These are phyloP conservation scores for Chionis minor DNA, from an alignment of 2,113 vertebrate species.

Conservation along the genomic window DNA sequence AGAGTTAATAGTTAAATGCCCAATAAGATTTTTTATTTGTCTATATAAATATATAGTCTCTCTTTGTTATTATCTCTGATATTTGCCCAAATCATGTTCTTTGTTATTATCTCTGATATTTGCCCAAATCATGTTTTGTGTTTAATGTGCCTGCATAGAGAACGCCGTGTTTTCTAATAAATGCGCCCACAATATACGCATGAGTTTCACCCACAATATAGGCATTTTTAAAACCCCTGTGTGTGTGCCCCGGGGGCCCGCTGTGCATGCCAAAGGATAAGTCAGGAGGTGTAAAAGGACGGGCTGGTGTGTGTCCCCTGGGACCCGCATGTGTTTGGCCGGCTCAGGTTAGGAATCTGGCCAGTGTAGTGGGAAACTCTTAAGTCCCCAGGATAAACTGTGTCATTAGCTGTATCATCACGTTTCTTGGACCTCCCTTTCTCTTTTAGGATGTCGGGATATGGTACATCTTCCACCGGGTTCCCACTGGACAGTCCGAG, in stretches of 20 bases:
- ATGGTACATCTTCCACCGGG: conserved; percentile 60
- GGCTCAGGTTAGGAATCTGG: not conserved
- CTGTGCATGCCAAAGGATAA: not conserved
- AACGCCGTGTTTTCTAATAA: not conserved
- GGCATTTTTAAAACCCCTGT: not conserved
- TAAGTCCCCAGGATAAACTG: not conserved
- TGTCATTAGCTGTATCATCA: not conserved
- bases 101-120: not conserved
- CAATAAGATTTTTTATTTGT: not conserved
- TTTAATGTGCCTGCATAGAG: not conserved
- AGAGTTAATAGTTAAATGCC: not conserved
- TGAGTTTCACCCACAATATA: not conserved
- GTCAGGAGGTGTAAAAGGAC: not conserved
- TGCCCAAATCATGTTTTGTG: not conserved
- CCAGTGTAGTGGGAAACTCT: not conserved
- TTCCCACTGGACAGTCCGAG: conserved; percentile 33
- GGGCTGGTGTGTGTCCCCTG: not conserved
- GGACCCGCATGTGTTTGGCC: not conserved
- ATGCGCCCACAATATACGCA: no score
- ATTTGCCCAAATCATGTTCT: not conserved
- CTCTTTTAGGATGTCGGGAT: conserved; percentile 52
- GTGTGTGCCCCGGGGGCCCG: fast-evolving
- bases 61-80: not conserved
- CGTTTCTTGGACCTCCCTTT: not conserved
- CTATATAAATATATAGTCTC: not conserved